Evolutionary conservation across 2,888 invertebrate genomes (phyloP).

Genomic region (Scaptomyza tumidula): DNA sequence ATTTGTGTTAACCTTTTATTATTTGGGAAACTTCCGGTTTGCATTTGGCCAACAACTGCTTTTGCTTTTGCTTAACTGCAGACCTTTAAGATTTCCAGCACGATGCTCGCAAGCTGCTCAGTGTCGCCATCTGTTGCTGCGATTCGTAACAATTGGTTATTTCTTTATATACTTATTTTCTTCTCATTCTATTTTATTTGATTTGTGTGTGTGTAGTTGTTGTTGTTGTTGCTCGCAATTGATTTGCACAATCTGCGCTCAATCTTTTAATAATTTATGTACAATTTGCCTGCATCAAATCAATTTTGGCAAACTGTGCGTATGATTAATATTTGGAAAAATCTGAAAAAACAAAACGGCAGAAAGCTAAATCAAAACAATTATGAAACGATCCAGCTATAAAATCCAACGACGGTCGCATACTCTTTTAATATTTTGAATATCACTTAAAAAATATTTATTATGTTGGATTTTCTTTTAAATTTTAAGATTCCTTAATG

Average conservation of each 20-base stretch:
- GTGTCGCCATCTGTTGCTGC: constrained; percentile 58
- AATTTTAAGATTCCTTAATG: no score
- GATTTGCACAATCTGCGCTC: constrained; percentile 31
- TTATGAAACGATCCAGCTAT: not conserved
- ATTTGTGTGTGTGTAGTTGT: constrained; percentile 1
- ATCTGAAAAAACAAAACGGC: constrained; percentile 26
- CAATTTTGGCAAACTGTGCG: constrained; percentile 61
- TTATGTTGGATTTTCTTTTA: no score
- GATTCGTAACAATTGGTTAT: constrained; percentile 7
- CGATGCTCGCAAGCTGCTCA: constrained; percentile 12
- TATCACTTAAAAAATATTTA: no score
- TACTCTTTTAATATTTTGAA: not conserved
- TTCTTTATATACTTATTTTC: not conserved
- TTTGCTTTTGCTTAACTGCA: constrained; percentile 18
- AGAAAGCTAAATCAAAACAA: constrained; percentile 18
- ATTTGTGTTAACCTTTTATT: constrained; percentile 48
- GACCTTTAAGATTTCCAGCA: constrained; percentile 28
- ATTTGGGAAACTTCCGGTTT: constrained; percentile 42
- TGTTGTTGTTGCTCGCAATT: constrained; percentile 19
- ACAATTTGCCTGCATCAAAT: constrained; percentile 33
- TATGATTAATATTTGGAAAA: constrained; percentile 72
- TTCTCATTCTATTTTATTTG: constrained; percentile 2
- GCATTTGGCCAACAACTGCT: constrained; percentile 18
- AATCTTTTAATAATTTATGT: constrained; percentile 50
- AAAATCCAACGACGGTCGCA: not conserved